These are phyloP conservation scores for Plagodis pulveraria DNA, from an alignment of 2,888 invertebrate species.

Conservation along the genomic window DNA sequence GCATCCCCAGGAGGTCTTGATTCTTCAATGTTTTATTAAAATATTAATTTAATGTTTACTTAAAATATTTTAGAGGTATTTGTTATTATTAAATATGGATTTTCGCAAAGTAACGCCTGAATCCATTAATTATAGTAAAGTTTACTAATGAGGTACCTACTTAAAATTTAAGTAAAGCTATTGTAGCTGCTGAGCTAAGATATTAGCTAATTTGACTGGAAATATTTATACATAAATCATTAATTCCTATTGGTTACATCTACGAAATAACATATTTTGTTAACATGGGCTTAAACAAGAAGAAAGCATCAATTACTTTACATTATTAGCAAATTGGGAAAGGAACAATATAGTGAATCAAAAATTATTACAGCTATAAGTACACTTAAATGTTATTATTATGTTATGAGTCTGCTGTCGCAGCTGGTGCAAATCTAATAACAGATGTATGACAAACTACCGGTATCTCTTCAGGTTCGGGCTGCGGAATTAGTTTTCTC, in stretches of 20 bases:
- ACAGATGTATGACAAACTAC: conserved; percentile 87
- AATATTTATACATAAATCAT: not conserved
- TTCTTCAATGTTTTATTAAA: too few relatives aligned
- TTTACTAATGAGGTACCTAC: conserved; percentile 1
- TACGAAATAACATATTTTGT: conserved; percentile 33
- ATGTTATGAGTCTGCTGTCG: conserved; percentile 65
- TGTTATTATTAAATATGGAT: too few relatives aligned
- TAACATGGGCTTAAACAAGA: conserved; percentile 32
- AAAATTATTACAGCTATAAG: not conserved
- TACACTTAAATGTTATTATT: not conserved
- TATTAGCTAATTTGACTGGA: too few relatives aligned
- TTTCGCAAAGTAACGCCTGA: too few relatives aligned
- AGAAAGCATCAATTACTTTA: conserved; percentile 3
- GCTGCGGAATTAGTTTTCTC: conserved; percentile 90
- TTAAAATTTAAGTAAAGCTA: conserved; percentile 2
- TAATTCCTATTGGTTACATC: conserved; percentile 21
- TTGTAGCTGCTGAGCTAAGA: conserved; percentile 8
- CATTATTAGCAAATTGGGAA: not conserved
- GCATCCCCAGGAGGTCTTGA: too few relatives aligned
- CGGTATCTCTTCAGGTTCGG: conserved; percentile 85
- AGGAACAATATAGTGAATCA: not conserved
- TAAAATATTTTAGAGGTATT: too few relatives aligned
- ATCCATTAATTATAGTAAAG: too few relatives aligned
- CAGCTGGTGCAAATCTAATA: conserved; percentile 93
- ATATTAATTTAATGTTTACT: too few relatives aligned